Evolutionary conservation across 2,888 invertebrate genomes (phyloP), one percentile per base, ranked within the genome.

Genomic region (Andrena chrysosceles): DNA sequence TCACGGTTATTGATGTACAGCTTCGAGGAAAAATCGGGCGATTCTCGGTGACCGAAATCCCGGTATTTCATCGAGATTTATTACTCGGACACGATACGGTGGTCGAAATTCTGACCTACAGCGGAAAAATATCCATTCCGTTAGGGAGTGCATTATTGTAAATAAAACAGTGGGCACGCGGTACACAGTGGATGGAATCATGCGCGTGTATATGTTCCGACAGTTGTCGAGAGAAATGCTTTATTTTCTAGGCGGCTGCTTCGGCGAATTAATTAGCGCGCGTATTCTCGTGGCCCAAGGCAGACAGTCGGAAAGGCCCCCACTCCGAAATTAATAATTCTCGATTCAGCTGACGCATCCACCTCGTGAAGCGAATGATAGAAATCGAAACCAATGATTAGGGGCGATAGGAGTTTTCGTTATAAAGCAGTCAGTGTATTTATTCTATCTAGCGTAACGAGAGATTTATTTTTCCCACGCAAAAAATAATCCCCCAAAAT

Each of bases 201-300:
- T 10, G 16, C 4, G 31, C 10, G 33, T 10, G 26, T 29, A 16
- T 23, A 35, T 49, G 62, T 4, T 5, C 8, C 2, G 33, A 8
- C 70, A 56, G 72, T 59, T 64, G 33, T 35, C 64, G 77, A 60
- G 67, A 33, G 48, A 66, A 81, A 75, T 67, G 66, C 73, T 82
- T 85, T 79, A 85, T 82, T 85, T 82, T 82, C 73, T 66, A 60
- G 26, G 60, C 68, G 76, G 67, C 33, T 69, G 68, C 68, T 42
- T 35, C 49, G 48, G 33, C 59, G 77, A 79, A 85, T 85, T 85
- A 85, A 85, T 82, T 79, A 71, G 52, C 67, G 62, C 74, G 77
- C 8, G 8, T 71, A 74, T 74, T 74, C 73, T 71, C 73, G 68
- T 29, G 68, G 59, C 16, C 52, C 49, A 33, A n/a, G 16, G 33